Conservation (phyloP, 1,140 invertebrate species). For the Drosophila arawakana region DNA sequence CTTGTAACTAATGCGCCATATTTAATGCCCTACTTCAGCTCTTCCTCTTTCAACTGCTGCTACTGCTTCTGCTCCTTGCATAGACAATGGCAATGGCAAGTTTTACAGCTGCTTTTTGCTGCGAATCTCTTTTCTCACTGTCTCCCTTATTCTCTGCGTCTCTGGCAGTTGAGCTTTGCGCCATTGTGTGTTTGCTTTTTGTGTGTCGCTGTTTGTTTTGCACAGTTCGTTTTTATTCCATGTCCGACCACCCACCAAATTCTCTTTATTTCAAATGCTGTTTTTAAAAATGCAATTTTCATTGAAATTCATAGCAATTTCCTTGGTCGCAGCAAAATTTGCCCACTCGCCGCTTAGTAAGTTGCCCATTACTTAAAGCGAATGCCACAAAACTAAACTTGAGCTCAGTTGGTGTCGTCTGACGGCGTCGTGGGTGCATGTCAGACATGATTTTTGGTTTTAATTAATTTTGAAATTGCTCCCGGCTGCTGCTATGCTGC, state of each 20-base stretch:
- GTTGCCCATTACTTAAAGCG: slow-evolving; percentile 45
- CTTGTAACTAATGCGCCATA: slow-evolving; percentile 77
- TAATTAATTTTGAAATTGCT: slow-evolving; percentile 74
- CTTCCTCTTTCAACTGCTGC: slow-evolving; percentile 2
- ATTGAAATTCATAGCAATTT: slow-evolving; percentile 75
- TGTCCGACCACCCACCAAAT: slow-evolving; percentile 45
- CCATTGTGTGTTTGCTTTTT: slow-evolving; percentile 57
- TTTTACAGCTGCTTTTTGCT: slow-evolving; percentile 64
- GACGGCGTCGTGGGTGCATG: slow-evolving; percentile 13
- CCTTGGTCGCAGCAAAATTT: not conserved
- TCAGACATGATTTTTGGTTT: slow-evolving; percentile 48
- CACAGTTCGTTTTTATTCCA: slow-evolving; percentile 33
- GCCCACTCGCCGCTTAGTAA: slow-evolving; percentile 27
- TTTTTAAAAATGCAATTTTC: slow-evolving; percentile 78
- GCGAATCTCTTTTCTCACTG: not conserved
- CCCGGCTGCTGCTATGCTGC: slow-evolving; percentile 11
- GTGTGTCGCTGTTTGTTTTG: slow-evolving; percentile 35
- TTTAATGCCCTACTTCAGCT: slow-evolving; percentile 56
- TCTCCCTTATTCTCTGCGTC: not conserved
- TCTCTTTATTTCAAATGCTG: slow-evolving; percentile 72
- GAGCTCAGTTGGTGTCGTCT: slow-evolving; percentile 18
- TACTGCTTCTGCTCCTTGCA: slow-evolving; percentile 35
- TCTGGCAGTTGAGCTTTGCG: not conserved
- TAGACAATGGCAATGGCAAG: slow-evolving; percentile 71
- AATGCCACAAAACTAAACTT: slow-evolving; percentile 21